Percentiles rank a stretch among this genome's conserved stretches.
Conservation (phyloP, 2,797 vertebrate genomes). For the Anas flavirostris region DNA sequence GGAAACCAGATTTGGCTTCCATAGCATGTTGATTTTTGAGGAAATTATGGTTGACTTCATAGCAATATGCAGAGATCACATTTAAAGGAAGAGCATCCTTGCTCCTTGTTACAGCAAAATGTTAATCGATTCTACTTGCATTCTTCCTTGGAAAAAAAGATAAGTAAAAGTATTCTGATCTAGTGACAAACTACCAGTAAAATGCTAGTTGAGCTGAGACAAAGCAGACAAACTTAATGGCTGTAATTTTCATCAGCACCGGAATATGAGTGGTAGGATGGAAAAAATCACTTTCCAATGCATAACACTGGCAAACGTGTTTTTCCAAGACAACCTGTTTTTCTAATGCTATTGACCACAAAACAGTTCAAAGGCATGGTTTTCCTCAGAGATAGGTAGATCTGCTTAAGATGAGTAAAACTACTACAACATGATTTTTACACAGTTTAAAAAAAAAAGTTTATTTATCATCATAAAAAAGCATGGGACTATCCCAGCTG, state of each 20-base stretch:
- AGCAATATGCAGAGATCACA: background rate
- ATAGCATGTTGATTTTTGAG: background rate
- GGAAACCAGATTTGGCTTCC: background rate
- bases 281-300: slow-evolving; percentile 51
- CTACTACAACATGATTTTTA: background rate
- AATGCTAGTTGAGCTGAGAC: slow-evolving; percentile 14
- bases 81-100: slow-evolving; percentile 17
- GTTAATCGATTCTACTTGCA: slow-evolving; percentile 8
- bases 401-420: background rate
- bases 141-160: background rate
- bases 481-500: background rate
- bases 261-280: slow-evolving; percentile 5
- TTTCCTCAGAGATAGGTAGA: background rate
- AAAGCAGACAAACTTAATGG: slow-evolving; percentile 32
- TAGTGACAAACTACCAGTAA: slow-evolving; percentile 37
- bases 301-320: slow-evolving; percentile 19
- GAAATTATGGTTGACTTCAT: background rate
- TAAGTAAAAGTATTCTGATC: background rate
- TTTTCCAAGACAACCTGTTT: slow-evolving; percentile 59
- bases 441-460: background rate
- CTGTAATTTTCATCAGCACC: slow-evolving; percentile 57
- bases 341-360: slow-evolving; percentile 36
- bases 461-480: background rate
- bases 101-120: background rate
- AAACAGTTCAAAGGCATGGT: background rate